Percentiles rank a stretch among this genome's conserved stretches.
Evolutionary conservation across 2,888 invertebrate species (phyloP).

Genomic region (Aspidiotus rigidus): DNA sequence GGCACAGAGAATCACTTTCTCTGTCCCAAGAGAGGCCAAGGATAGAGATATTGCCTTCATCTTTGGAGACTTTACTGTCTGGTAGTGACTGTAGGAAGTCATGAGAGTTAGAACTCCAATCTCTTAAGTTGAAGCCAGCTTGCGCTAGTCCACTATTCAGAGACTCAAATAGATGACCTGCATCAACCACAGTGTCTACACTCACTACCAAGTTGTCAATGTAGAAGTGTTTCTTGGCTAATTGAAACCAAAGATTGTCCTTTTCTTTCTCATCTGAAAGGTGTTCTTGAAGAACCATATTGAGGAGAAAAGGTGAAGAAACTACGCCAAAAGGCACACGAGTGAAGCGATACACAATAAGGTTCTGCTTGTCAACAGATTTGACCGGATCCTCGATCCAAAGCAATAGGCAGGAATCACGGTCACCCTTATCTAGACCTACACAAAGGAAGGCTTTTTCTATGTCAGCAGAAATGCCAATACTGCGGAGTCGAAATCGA

Average conservation of each 20-base stretch:
- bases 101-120: background rate
- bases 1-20: background rate
- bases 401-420: background rate
- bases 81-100: background rate
- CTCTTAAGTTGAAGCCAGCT: background rate
- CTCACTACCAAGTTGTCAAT: background rate
- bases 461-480: background rate
- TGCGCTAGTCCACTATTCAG: background rate
- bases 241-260: no score
- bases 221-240: no score
- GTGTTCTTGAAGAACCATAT: no score
- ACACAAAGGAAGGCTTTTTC: constrained; percentile 6
- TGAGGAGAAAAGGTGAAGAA: background rate
- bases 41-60: background rate
- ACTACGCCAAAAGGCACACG: constrained; percentile 3
- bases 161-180: background rate
- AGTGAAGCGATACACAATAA: background rate
- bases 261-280: no score
- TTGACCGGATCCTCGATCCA: background rate
- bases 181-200: background rate
- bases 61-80: background rate
- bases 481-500: no score
- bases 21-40: background rate
- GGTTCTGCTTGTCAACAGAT: background rate
- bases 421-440: background rate